phyloP scores from a whole-genome alignment of 2,113 vertebrate genomes.

The Gallinago paraguaiae region DNA sequence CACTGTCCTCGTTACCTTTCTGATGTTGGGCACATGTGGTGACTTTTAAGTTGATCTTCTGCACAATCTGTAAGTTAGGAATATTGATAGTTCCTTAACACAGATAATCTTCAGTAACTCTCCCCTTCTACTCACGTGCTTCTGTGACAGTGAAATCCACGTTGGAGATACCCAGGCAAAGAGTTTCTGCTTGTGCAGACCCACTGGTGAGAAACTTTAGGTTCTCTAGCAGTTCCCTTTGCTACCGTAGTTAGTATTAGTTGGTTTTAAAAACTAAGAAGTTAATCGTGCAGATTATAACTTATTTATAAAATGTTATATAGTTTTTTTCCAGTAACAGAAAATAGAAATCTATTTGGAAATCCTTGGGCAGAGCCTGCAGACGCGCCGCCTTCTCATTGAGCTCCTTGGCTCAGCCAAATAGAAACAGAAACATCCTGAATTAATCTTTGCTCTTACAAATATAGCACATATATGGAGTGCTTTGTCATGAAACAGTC shows the following conservation, averaged over 20 bases:
- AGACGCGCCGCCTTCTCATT: background rate
- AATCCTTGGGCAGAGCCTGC: background rate
- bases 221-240: background rate
- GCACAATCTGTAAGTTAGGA: background rate
- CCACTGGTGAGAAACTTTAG: background rate
- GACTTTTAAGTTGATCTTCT: background rate
- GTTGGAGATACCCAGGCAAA: background rate
- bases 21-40: background rate
- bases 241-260: background rate
- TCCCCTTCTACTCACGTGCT: background rate
- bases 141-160: background rate
- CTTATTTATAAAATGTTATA: background rate
- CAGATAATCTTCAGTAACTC: background rate
- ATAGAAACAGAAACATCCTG: background rate
- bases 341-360: background rate
- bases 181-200: background rate
- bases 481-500: background rate
- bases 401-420: background rate
- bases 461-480: accelerated
- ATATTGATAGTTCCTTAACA: background rate
- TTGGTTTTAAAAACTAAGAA: background rate
- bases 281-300: background rate
- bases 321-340: background rate
- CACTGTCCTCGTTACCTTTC: background rate
- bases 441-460: background rate